Evolutionary conservation across 2,113 vertebrate species (phyloP).

Genomic region (Ellobius talpinus): DNA sequence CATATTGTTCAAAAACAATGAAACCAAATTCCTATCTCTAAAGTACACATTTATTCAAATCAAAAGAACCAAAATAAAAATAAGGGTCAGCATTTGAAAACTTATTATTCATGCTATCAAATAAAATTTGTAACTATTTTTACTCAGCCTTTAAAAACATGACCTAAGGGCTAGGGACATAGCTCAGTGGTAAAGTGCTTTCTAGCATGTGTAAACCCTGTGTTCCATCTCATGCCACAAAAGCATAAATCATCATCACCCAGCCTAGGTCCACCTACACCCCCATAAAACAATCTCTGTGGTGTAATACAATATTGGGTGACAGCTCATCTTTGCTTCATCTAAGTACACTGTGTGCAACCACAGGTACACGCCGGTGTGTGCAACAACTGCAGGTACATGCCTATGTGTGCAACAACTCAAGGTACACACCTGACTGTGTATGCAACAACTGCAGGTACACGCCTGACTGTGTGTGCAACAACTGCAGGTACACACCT

Average conservation of each 20-base stretch:
- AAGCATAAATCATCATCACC: neutral
- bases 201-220: neutral
- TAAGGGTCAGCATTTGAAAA: constrained; percentile 54
- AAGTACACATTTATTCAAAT: constrained; percentile 49
- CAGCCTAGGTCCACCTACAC: neutral
- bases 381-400: no score
- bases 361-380: rapidly evolving
- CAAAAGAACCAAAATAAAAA: constrained; percentile 47
- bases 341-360: neutral
- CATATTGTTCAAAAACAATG: constrained; percentile 59
- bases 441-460: no score
- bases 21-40: constrained; percentile 56
- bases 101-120: constrained; percentile 67
- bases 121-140: constrained; percentile 71
- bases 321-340: neutral
- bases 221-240: neutral
- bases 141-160: constrained; percentile 29
- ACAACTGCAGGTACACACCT: no score
- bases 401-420: neutral
- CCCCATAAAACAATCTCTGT: neutral
- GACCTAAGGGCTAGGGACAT: neutral
- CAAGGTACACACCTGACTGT: no score
- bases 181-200: neutral
- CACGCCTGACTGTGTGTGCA: no score
- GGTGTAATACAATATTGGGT: neutral